Base-by-base conservation (phyloP, 1,140 invertebrate genomes). In the Lepidurus couesii region DNA sequence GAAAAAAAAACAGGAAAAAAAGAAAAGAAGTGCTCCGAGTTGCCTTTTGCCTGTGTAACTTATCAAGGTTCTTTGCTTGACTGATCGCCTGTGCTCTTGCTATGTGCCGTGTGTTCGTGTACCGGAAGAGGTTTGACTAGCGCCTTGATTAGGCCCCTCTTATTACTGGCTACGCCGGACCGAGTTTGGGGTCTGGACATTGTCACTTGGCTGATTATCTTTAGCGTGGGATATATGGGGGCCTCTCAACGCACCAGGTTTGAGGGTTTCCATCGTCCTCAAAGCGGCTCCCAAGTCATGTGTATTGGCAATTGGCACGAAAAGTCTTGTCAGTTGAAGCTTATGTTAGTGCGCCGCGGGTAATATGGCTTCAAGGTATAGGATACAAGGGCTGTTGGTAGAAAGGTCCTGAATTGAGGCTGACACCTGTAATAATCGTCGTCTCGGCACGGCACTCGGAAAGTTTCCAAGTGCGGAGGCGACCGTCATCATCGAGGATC, bases 71-170 rank as follows among this genome's bases (percentile, higher is more conserved):
- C 53, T 16, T 65, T 65, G 53, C 53, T 65, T 65, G 53, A 65
- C 53, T 65, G 53, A 65, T 65, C 21, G 16, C 53, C 13, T 65
- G 53, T 65, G 13, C 21, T 10, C n/a, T 65, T 65, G n/a, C 53
- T 21, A 13, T 21, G n/a, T 65, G 21, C 53, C 53, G 53, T 65
- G 53, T 65, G 53, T 65, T 65, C 53, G 53, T 65, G 53, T 65
- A 65, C 53, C 53, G 53, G 53, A 65, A 65, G 53, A 65, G 53
- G 53, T 65, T 65, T 65, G 53, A 65, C 53, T 65, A 65, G 53
- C n/a, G 53, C 53, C 53, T 65, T 65, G 53, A 65, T 65, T 65
- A 65, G 53, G 53, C 53, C 53, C 53, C 53, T 65, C 53, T 65
- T 65, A 65, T 65, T 65, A 65, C 53, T 21, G n/a, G 53, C 53